These are phyloP conservation scores for Polyergus mexicanus DNA, from an alignment of 1,140 invertebrate genomes.

Conservation along the genomic window DNA sequence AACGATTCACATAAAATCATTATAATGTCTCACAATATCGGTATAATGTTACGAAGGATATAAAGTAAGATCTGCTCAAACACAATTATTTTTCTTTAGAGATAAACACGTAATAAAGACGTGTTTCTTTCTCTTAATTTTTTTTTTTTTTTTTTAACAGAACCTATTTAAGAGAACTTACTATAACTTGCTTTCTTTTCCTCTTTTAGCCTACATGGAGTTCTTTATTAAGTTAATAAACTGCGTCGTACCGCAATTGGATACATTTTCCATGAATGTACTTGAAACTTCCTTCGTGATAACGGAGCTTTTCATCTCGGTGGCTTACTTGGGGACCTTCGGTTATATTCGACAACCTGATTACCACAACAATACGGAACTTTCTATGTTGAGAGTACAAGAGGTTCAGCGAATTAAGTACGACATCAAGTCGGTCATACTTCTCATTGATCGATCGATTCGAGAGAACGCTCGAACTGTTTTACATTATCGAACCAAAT, in stretches of 20 bases:
- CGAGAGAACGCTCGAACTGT: background rate
- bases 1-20: background rate
- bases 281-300: slow-evolving; percentile 3
- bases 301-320: slow-evolving; percentile 13
- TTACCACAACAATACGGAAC: slow-evolving; percentile 66
- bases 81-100: background rate
- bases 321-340: slow-evolving; percentile 6
- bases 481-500: slow-evolving; percentile 1
- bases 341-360: slow-evolving; percentile 40
- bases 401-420: slow-evolving; percentile 19
- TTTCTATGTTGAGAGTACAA: slow-evolving; percentile 29
- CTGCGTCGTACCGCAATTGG: background rate
- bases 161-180: background rate
- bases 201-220: background rate
- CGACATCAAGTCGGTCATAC: background rate
- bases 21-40: background rate
- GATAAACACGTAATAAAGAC: background rate
- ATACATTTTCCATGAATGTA: slow-evolving; percentile 10
- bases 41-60: background rate
- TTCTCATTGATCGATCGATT: slow-evolving; percentile 36
- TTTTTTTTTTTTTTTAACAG: background rate
- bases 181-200: background rate
- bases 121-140: background rate
- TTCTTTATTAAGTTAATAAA: slow-evolving; percentile 17
- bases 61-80: background rate